A percentile compares a stretch with the other conserved stretches of the same genome.
These are phyloP conservation scores for Blennius ocellaris DNA, from an alignment of 2,113 vertebrate genomes.

Conservation along the genomic window DNA sequence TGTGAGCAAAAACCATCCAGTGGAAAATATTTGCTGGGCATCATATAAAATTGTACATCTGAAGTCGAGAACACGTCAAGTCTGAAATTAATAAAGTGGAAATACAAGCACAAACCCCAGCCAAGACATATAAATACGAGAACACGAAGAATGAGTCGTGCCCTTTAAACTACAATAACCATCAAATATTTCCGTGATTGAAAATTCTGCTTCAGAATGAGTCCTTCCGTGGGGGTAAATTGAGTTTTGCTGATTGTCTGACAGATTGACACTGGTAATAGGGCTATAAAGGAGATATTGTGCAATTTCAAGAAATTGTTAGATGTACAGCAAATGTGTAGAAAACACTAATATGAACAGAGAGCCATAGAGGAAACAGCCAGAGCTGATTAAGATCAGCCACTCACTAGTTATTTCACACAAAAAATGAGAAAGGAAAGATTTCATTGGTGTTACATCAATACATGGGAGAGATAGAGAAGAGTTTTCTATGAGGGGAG, in stretches of 20 bases:
- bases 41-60: not conserved
- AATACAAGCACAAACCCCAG: not conserved
- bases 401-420: conserved; percentile 52
- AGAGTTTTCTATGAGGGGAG: conserved; percentile 67
- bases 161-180: conserved; percentile 51
- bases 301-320: conserved; percentile 50
- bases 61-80: not conserved
- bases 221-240: conserved; percentile 36
- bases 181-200: conserved; percentile 37
- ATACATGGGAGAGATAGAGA: conserved; percentile 52
- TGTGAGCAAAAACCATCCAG: not conserved
- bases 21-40: conserved; percentile 4
- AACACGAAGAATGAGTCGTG: conserved; percentile 12
- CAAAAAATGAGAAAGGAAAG: conserved; percentile 54
- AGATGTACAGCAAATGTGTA: conserved; percentile 33
- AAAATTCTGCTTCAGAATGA: conserved; percentile 36
- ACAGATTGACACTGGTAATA: conserved; percentile 56
- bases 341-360: conserved; percentile 44
- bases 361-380: conserved; percentile 47
- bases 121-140: not conserved
- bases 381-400: conserved; percentile 62
- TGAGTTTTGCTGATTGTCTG: conserved; percentile 43
- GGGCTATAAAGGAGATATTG: conserved; percentile 64
- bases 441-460: conserved; percentile 78
- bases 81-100: not conserved